A percentile compares a stretch with the other conserved stretches of the same genome.
These are phyloP conservation scores for Chrysolina americana DNA, from an alignment of 2,888 invertebrate species.

Conservation along the genomic window DNA sequence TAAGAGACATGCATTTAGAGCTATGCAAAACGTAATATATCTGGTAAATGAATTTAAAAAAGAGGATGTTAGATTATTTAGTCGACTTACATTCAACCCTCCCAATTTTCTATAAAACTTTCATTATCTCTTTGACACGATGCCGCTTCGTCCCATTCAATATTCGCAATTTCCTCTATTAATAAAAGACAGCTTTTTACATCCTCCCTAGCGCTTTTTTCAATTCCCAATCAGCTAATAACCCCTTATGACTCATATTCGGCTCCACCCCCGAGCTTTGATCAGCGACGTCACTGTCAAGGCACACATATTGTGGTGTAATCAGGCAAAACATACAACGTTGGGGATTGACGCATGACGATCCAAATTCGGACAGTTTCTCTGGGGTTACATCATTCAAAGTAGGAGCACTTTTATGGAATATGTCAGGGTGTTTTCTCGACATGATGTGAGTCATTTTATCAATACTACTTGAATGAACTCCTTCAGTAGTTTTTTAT, in stretches of 20 bases:
- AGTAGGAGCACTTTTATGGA: neutral
- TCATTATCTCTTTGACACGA: constrained; percentile 9
- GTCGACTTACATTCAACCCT: neutral
- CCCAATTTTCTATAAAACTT: neutral
- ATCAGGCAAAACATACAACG: constrained; percentile 40
- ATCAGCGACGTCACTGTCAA: constrained; percentile 43
- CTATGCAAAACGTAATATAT: neutral
- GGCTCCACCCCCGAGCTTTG: constrained; percentile 38
- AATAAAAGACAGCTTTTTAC: constrained; percentile 39
- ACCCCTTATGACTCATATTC: constrained; percentile 44
- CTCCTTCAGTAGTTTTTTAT: too few species aligned
- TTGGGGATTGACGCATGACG: constrained; percentile 1
- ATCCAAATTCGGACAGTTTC: constrained; percentile 1
- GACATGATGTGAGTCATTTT: neutral
- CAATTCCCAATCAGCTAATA: constrained; percentile 46
- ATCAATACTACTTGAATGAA: too few species aligned
- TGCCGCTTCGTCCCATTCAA: constrained; percentile 27
- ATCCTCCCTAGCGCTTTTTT: constrained; percentile 36
- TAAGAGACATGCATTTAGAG: too few species aligned
- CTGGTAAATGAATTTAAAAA: too few species aligned
- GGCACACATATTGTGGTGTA: constrained; percentile 42
- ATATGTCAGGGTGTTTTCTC: neutral
- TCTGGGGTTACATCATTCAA: neutral
- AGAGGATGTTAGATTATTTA: too few species aligned
- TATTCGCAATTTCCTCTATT: constrained; percentile 30